phyloP scores from a whole-genome alignment of 2,113 vertebrate genomes.

The Platycercus adscitus region DNA sequence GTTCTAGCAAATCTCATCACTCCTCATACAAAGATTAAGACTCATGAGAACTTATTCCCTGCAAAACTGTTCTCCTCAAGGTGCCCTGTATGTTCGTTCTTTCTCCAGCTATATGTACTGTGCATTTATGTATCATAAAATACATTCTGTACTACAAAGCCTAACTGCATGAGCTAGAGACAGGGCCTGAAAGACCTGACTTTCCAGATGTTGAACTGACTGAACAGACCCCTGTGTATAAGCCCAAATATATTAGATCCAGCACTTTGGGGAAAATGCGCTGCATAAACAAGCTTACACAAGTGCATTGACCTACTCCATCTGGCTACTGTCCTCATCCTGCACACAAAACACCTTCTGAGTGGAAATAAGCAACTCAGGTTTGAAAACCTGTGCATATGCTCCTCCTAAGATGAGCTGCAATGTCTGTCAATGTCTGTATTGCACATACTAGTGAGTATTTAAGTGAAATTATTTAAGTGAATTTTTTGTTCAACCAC shows the following conservation, averaged over 20 bases:
- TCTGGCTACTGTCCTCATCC: background rate
- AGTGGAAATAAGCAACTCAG: background rate
- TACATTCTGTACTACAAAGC: accelerated
- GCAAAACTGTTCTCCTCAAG: background rate
- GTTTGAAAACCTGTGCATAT: background rate
- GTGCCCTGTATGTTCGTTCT: background rate
- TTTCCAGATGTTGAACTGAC: background rate
- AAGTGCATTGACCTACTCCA: background rate
- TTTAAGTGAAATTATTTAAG: background rate
- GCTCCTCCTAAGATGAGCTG: background rate
- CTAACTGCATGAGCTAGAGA: background rate
- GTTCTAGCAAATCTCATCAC: background rate
- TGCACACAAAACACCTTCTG: background rate
- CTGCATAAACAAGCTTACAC: background rate
- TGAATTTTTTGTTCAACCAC: background rate
- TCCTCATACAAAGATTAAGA: background rate
- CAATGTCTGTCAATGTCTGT: background rate
- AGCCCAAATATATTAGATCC: accelerated
- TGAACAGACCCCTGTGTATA: background rate
- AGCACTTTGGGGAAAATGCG: background rate
- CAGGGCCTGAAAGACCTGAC: no score
- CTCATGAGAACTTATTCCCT: background rate
- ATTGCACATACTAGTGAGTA: background rate
- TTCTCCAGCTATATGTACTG: background rate
- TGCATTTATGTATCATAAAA: accelerated